A percentile compares a stretch with the other conserved stretches of the same genome.
These are phyloP conservation scores for Melangyna quadrimaculata DNA, from an alignment of 2,888 invertebrate genomes.

Conservation along the genomic window DNA sequence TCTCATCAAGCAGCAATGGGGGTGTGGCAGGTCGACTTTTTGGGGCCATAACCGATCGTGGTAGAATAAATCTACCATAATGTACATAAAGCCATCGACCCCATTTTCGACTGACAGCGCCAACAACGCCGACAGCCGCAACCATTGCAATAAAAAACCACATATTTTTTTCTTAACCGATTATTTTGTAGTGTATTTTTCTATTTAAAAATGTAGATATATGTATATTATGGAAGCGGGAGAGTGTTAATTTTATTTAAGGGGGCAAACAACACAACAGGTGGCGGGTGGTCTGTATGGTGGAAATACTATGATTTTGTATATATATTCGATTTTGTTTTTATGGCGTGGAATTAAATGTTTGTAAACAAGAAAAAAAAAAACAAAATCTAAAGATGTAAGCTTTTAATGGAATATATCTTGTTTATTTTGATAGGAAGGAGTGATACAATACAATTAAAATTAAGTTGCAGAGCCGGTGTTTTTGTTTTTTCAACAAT, in stretches of 20 bases:
- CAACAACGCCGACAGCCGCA: slow-evolving; percentile 74
- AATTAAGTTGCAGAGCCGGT: not conserved
- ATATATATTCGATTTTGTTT: not conserved
- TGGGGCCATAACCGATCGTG: slow-evolving; percentile 74
- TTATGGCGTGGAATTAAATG: slow-evolving; percentile 7
- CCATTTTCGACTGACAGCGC: slow-evolving; percentile 78
- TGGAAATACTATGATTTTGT: not conserved
- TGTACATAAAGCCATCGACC: slow-evolving; percentile 79
- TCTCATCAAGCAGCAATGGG: slow-evolving; percentile 75
- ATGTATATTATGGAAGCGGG: not conserved
- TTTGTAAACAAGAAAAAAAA: not conserved
- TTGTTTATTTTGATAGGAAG: not conserved
- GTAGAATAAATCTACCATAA: slow-evolving; percentile 78
- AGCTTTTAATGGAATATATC: slow-evolving; percentile 31
- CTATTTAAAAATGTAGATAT: not conserved
- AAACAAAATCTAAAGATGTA: not conserved
- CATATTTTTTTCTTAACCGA: slow-evolving; percentile 75
- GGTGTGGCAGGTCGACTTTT: slow-evolving; percentile 80
- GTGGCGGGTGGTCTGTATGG: not conserved
- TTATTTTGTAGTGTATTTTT: not conserved
- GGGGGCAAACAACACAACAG: slow-evolving; percentile 8
- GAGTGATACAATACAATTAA: not conserved
- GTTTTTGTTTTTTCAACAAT: not conserved
- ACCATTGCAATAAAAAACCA: slow-evolving; percentile 77
- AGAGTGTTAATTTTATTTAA: slow-evolving; percentile 53